Evolutionary conservation across 1,140 invertebrate genomes (phyloP), one percentile per base, ranked within the genome.

Genomic region (Asobara japonica): DNA sequence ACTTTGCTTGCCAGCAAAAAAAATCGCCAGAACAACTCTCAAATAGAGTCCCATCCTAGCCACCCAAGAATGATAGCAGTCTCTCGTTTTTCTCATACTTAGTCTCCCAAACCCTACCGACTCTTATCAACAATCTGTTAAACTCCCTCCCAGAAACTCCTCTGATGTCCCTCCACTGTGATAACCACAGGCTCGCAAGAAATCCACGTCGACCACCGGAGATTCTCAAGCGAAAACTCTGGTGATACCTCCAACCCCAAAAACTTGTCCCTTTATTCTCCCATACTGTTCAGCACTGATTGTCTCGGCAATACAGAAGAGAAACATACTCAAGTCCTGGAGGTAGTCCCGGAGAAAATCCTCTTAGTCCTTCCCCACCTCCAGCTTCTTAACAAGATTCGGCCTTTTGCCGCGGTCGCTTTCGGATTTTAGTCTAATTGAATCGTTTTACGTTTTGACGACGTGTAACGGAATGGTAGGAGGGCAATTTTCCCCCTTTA

Each of bases 341-440:
- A 27, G 25, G 25, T 56, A 10, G 51, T 11, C 31, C 51, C 51
- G 5, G 41, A 61, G 51, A 48, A 81, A 83, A 84, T 84, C 78
- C 79, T 82, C 83, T 83, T 84, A 83, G 76, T 73, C 71, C 66
- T 69, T 71, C 78, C 41, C 80, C 79, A n/a, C 83, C 83, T 82
- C 79, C 78, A 18, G 45, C 45, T 51, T 51, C 51, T 56, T 56
- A 56, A 56, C 51, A 22, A 56, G 51, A 27, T 56, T 56, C 61
- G 38, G 27, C 48, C 41, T 66, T 36, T n/a, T 65, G 51, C 11
- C 41, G 31, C 29, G n/a, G 56, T 31, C 16, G 27, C 64, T 72
- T 74, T 69, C 77, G 65, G 76, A 84, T 82, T 81, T 81, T 80
- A 80, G 77, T 74, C 77, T 83, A 82, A 84, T 84, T 83, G 78